Base-by-base conservation (phyloP, 1,140 invertebrate species). In the Lepidotrigona ventralis region DNA sequence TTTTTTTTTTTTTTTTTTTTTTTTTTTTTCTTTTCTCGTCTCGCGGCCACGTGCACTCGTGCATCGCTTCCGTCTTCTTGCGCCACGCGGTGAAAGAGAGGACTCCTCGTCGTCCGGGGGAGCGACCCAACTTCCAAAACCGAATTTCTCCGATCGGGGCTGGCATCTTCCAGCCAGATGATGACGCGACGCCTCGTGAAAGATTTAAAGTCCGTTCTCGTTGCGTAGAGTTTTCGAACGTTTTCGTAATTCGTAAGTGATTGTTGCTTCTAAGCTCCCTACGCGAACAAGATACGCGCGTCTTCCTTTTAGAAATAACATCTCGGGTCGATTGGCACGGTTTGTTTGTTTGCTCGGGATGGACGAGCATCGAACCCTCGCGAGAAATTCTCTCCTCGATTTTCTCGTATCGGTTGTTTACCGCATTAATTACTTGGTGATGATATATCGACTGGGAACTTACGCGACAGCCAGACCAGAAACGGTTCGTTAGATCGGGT, bases 131-230 rank as follows among this genome's bases (percentile, higher is more conserved):
- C n/a, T n/a, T n/a, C 64, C 12, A 39, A 39, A 75, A 60, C 70
- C 76, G 81, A 73, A 73, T 79, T 71, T 72, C 53, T 76, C 58
- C 81, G 77, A 88, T 88, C 86, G 72, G 79, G 64, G 76, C 86
- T 53, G n/a, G 60, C 26, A 56, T 72, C 82, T 66, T 73, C 69
- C 76, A 79, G 69, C 29, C 29, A 33, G 29, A 33, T 33, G 33
- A 79, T 64, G 82, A 83, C 54, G 81, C 21, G 54, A 46, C 0
- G 29, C 23, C 33, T 53, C 26, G 14, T 12, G 66, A 76, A 15
- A 75, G 73, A 75, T 39, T 53, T 54, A 46, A 29, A 46, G 21
- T 19, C 54, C 8, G 26, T 53, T 19, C 26, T 58, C 70, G n/a
- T 46, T 12, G 33, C 33, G 8, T 4, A n/a, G 60, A 53, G 33